Base-by-base conservation (phyloP, 2,888 invertebrate genomes). In the Pseudococcus jackbeardsleyi region DNA sequence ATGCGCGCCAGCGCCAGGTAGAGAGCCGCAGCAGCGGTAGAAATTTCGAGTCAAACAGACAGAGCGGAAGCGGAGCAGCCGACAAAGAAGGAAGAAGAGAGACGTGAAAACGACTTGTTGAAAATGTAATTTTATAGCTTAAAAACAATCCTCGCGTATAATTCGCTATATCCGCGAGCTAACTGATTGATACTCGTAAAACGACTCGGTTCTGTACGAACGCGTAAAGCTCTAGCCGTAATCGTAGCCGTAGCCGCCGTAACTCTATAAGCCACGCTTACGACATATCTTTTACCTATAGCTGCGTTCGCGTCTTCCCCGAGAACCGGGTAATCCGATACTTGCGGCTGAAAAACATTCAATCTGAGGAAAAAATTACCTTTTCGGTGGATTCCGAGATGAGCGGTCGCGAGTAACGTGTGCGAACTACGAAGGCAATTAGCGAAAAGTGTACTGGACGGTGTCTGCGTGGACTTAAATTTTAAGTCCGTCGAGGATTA, bases 401-500 rank as follows among this genome's bases (percentile, higher is more conserved):
- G 22, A 26, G 68, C 68, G 68, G 68, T 68, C 12, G 15, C 68
- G 68, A 68, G 12, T 54, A 68, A 68, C 68, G 68, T 26, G 68
- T 26, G 42, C 50, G 26, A 33, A 33, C 26, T 33, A 3, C 77
- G 50, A 33, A 19, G 84, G 84, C 50, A 84, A 84, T 84, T 84
- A 84, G 84, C 84, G 84, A 50, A 84, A 84, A 50, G 84, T 84
- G 46, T 50, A 33, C 46, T 84, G 84, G 84, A 19, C 84, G 54
- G 84, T 54, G 50, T 84, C 86, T 86, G 42, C 39, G 26, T 42
- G 46, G 86, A 86, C 86, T 86, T 86, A 86, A 86, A 86, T 64
- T 86, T 86, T 86, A 86, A 86, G 86, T 86, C 86, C 77, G n/a
- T 77, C 77, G 77, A 77, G 77, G 77, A 77, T 77, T 77, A 77